These are phyloP conservation scores for Siniperca obscura DNA, from an alignment of 2,797 vertebrate species.

Conservation along the genomic window DNA sequence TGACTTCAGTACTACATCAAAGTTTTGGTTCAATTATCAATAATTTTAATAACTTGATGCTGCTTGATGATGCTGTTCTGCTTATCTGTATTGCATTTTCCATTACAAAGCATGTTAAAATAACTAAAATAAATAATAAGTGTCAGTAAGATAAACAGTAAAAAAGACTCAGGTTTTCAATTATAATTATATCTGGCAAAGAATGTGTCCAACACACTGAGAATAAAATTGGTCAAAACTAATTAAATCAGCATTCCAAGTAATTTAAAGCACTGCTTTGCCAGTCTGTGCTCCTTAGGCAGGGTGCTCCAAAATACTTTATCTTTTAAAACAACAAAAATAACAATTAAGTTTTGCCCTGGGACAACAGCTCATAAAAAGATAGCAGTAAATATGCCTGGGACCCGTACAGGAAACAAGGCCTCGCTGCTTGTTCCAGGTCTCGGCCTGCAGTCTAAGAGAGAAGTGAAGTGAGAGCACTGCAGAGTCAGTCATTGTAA, in stretches of 20 bases:
- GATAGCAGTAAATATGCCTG: constrained; percentile 45
- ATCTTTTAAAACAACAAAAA: constrained; percentile 63
- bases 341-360: constrained; percentile 69
- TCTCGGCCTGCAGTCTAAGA: constrained; percentile 33
- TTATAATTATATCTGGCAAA: constrained; percentile 64
- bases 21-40: constrained; percentile 31
- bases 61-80: constrained; percentile 16
- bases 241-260: constrained; percentile 68
- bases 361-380: constrained; percentile 51
- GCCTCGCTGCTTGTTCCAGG: constrained; percentile 13
- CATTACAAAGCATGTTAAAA: constrained; percentile 56
- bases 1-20: neutral
- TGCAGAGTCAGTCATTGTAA: constrained; percentile 59
- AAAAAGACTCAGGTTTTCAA: constrained; percentile 18
- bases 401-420: neutral
- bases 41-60: constrained; percentile 34
- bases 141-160: constrained; percentile 58
- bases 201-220: constrained; percentile 39
- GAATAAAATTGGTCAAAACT: constrained; percentile 60
- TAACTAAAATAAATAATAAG: constrained; percentile 56
- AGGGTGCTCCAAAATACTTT: constrained; percentile 48
- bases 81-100: constrained; percentile 54
- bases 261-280: constrained; percentile 54
- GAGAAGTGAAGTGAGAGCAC: constrained; percentile 44
- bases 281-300: constrained; percentile 46